These are phyloP conservation scores for Symphodus melops DNA, from an alignment of 2,113 vertebrate genomes.

Conservation along the genomic window DNA sequence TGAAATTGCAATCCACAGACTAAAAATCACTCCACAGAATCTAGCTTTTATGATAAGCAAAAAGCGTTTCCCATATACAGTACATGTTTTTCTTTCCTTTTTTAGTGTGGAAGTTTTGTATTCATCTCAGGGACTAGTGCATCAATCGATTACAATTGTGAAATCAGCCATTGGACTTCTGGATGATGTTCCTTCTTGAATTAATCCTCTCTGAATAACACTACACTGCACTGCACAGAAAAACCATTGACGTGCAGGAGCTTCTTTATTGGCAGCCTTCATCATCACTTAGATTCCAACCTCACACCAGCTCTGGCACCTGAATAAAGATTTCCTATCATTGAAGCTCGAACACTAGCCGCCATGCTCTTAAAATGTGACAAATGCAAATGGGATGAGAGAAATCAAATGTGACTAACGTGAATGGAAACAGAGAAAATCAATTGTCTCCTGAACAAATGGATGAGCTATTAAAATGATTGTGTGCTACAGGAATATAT, in stretches of 20 bases:
- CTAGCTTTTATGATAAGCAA: background rate
- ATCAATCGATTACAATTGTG: constrained; percentile 4
- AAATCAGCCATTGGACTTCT: constrained; percentile 7
- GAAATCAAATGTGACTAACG: constrained; percentile 77
- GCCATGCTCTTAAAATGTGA: constrained; percentile 58
- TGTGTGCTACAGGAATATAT: constrained; percentile 69
- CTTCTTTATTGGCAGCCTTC: constrained; percentile 46
- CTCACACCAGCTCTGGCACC: constrained; percentile 51
- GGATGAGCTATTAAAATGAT: constrained; percentile 76
- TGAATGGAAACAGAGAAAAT: constrained; percentile 74
- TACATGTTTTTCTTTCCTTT: background rate
- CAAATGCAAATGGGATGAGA: constrained; percentile 67
- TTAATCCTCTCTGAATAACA: constrained; percentile 8
- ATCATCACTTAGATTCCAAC: constrained; percentile 45
- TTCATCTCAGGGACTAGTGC: background rate
- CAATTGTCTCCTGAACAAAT: constrained; percentile 77
- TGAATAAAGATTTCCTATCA: constrained; percentile 63
- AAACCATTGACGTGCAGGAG: constrained; percentile 36
- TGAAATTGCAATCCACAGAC: too few relatives aligned
- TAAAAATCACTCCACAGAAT: background rate
- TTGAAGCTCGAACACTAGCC: constrained; percentile 9
- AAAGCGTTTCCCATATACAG: background rate
- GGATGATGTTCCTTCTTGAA: constrained; percentile 12
- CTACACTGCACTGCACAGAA: constrained; percentile 1
- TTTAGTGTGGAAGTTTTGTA: background rate